Percentiles rank a stretch among this genome's conserved stretches.
Conservation (phyloP, 2,888 invertebrate species). For the Drosophila ezoana region DNA sequence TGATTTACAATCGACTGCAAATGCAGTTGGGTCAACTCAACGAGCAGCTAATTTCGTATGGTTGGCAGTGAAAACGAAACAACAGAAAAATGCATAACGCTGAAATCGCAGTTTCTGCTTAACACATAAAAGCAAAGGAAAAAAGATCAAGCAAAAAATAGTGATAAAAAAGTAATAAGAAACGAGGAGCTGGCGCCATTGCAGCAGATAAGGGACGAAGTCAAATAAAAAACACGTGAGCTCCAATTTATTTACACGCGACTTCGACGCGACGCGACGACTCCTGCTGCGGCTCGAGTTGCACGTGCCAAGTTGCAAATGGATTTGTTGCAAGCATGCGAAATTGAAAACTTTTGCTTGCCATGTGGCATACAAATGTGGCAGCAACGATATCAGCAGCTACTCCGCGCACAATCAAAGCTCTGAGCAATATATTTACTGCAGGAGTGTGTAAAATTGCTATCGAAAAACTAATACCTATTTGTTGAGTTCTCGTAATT, state of each 20-base stretch:
- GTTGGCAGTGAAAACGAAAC: not conserved
- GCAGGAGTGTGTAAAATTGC: not conserved
- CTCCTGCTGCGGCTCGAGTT: conserved; percentile 11
- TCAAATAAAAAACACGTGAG: conserved; percentile 12
- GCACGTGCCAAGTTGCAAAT: conserved; percentile 67
- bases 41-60: conserved; percentile 48
- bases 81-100: conserved; percentile 3
- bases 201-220: conserved; percentile 35
- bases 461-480: no score
- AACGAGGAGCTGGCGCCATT: conserved; percentile 38
- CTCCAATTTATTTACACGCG: conserved; percentile 36
- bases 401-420: conserved; percentile 9
- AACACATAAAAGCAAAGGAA: not conserved
- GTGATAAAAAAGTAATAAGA: conserved; percentile 1
- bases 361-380: conserved; percentile 28
- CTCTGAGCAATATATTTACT: not conserved
- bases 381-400: conserved; percentile 17
- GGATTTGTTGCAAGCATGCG: conserved; percentile 45
- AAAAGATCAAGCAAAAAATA: no score
- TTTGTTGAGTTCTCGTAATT: no score
- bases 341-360: conserved; percentile 38
- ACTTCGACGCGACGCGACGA: conserved; percentile 5
- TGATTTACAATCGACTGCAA: conserved; percentile 48
- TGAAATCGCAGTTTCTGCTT: conserved; percentile 6
- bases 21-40: conserved; percentile 55